These are phyloP conservation scores for Leptobrachium ailaonicum DNA, from an alignment of 2,113 vertebrate species.

Conservation along the genomic window DNA sequence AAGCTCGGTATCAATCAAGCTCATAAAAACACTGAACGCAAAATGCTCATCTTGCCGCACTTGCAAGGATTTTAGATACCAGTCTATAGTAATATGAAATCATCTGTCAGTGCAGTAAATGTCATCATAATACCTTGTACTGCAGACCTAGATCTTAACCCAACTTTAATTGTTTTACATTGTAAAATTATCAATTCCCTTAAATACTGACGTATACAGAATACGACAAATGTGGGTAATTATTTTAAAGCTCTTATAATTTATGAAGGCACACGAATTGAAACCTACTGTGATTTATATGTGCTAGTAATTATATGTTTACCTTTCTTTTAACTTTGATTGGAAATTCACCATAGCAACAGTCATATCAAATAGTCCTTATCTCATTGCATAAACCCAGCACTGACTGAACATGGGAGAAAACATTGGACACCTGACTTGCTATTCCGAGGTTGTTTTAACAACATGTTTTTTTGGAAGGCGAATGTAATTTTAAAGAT, in stretches of 20 bases:
- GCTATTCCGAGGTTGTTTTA: too few relatives aligned
- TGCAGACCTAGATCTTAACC: conserved; percentile 1
- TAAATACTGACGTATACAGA: conserved; percentile 15
- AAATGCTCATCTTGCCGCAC: too few relatives aligned
- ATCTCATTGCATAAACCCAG: conserved; percentile 32
- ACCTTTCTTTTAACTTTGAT: conserved; percentile 44
- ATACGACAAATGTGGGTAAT: conserved; percentile 42
- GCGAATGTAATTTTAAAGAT: too few relatives aligned
- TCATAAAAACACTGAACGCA: too few relatives aligned
- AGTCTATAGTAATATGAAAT: too few relatives aligned
- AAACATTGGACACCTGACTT: conserved; percentile 34
- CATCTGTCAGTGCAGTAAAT: too few relatives aligned
- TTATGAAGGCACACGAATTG: conserved; percentile 31
- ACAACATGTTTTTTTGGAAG: too few relatives aligned
- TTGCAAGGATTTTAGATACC: too few relatives aligned
- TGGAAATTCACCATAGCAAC: conserved; percentile 50
- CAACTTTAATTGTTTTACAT: conserved; percentile 12
- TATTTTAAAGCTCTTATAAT: conserved; percentile 44
- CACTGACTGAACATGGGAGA: conserved; percentile 1
- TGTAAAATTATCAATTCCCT: neutral
- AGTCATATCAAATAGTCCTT: conserved; percentile 35
- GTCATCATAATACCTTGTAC: too few relatives aligned
- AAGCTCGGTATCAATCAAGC: too few relatives aligned
- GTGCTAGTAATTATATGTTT: conserved; percentile 49
- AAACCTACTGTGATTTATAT: conserved; percentile 41